phyloP scores from a whole-genome alignment of 2,113 vertebrate genomes.

The Catharus minimus region DNA sequence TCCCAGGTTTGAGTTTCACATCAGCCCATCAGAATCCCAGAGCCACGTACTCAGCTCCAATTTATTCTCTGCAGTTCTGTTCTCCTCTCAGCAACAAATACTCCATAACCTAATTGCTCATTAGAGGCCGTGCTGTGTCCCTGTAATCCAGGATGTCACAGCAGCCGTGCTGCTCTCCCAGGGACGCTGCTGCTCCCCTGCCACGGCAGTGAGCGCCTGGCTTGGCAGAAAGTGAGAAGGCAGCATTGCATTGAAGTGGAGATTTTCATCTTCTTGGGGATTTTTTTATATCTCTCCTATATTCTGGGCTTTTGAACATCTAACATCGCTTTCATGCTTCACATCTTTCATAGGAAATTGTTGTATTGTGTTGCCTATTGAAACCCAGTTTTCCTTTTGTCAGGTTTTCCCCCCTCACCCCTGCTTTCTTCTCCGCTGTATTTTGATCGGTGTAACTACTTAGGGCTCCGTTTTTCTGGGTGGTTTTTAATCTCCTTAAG shows the following conservation, averaged over 20 bases:
- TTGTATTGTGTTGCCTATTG: conserved; percentile 73
- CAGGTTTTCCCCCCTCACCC: conserved; percentile 47
- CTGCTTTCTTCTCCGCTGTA: conserved; percentile 59
- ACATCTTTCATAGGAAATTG: conserved; percentile 67
- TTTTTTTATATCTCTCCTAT: conserved; percentile 56
- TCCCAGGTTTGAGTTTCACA: not conserved
- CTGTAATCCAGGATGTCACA: conserved; percentile 38
- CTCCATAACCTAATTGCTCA: conserved; percentile 65
- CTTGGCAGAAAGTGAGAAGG: conserved; percentile 44
- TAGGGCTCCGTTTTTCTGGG: conserved; percentile 57
- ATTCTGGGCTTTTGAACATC: conserved; percentile 76
- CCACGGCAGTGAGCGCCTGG: not conserved
- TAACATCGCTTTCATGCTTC: conserved; percentile 70
- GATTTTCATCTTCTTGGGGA: conserved; percentile 64
- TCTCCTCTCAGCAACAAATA: conserved; percentile 37
- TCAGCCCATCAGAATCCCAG: not conserved
- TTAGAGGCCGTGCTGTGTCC: conserved; percentile 3
- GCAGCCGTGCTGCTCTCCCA: not conserved
- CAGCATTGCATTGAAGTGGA: conserved; percentile 66
- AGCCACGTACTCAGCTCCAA: not conserved
- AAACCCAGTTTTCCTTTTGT: conserved; percentile 71
- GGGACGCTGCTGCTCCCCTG: conserved; percentile 2
- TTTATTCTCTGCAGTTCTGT: not conserved
- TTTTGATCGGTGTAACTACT: conserved; percentile 64
- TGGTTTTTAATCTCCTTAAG: conserved; percentile 67